phyloP scores from a whole-genome alignment of 2,113 vertebrate genomes.

The Anhinga rufa region DNA sequence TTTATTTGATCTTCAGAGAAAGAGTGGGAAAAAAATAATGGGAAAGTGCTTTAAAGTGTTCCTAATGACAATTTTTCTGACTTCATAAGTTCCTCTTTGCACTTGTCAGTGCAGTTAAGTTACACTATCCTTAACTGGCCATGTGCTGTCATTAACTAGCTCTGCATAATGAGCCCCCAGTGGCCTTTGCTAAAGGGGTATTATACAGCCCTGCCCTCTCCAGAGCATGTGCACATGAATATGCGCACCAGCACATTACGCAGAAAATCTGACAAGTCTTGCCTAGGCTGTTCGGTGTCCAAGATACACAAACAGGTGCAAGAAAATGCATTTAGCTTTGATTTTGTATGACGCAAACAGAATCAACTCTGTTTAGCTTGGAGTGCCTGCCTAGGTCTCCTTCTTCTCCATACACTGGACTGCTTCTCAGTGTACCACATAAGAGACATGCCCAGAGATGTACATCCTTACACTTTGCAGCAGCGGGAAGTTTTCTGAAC shows the following conservation, averaged over 20 bases:
- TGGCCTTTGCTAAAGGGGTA: neutral
- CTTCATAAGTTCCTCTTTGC: neutral
- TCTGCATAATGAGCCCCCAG: neutral
- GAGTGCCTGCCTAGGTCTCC: neutral
- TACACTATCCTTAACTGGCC: neutral
- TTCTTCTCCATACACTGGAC: neutral
- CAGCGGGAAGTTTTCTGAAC: neutral
- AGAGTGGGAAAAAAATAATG: neutral
- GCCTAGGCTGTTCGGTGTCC: neutral
- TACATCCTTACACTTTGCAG: neutral
- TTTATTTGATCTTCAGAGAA: neutral
- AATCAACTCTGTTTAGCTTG: neutral
- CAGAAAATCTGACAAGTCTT: neutral
- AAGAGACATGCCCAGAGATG: neutral
- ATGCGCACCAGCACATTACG: accelerated
- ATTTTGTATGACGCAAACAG: neutral
- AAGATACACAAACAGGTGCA: accelerated
- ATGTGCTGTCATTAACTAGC: neutral
- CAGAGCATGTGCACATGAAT: neutral
- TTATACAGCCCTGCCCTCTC: neutral
- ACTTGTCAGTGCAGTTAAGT: neutral
- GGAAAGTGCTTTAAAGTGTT: neutral
- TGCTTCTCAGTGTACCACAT: neutral
- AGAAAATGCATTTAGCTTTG: neutral
- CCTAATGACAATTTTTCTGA: neutral